Evolutionary conservation across 2,113 vertebrate genomes (phyloP).

Genomic region (Andinoacara biseriatus): DNA sequence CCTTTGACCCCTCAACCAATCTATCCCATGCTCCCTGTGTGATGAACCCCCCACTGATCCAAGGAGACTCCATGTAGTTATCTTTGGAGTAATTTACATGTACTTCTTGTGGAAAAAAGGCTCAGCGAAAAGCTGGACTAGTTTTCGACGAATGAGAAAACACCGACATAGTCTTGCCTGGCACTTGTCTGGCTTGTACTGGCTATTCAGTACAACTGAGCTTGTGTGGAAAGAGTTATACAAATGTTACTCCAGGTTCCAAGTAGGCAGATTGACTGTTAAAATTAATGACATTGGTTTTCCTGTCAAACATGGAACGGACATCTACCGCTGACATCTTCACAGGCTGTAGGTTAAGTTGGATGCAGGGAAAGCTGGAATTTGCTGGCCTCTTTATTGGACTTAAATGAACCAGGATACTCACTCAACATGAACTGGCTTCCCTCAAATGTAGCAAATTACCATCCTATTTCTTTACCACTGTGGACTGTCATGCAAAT

Average conservation of each 20-base stretch:
- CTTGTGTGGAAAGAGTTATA: not conserved
- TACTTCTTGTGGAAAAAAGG: not conserved
- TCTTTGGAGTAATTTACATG: not conserved
- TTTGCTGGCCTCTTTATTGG: not conserved
- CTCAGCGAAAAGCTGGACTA: not conserved
- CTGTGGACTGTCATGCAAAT: not conserved
- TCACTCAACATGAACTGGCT: not conserved
- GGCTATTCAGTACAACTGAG: not conserved
- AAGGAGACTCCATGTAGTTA: not conserved
- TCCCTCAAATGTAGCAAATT: not conserved
- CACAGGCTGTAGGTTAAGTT: not conserved
- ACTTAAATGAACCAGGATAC: not conserved
- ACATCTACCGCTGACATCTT: not conserved
- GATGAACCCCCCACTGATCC: not conserved
- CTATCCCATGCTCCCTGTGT: slow-evolving; percentile 61
- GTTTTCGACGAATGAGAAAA: no score
- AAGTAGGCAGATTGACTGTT: not conserved
- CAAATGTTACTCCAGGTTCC: not conserved
- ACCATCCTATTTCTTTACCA: not conserved
- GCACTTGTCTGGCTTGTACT: not conserved
- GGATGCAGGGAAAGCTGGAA: not conserved
- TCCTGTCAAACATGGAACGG: not conserved
- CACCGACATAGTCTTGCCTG: no score
- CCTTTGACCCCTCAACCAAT: slow-evolving; percentile 42
- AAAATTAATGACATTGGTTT: not conserved